Conservation (phyloP, 2,797 vertebrate species). For the Melanogrammus aeglefinus region DNA sequence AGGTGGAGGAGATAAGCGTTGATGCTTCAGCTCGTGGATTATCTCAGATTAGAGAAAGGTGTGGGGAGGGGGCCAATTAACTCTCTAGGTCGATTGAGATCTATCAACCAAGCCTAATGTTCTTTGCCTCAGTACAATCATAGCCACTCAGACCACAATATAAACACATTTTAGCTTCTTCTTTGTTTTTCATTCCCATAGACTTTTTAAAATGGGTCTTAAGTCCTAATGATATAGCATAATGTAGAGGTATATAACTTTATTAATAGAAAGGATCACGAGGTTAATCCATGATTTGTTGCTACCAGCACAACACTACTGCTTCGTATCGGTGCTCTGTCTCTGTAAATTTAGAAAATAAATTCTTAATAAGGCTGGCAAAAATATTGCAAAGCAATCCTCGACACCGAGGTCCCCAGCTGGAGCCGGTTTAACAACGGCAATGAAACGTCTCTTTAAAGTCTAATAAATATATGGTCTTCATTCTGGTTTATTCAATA, state of each 20-base stretch:
- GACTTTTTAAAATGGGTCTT: not conserved
- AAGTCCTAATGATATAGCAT: not conserved
- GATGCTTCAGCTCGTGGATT: not conserved
- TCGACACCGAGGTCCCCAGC: not conserved
- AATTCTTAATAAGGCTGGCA: not conserved
- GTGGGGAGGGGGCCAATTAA: no score
- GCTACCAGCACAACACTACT: not conserved
- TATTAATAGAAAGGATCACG: not conserved
- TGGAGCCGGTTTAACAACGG: not conserved
- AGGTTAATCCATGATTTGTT: not conserved
- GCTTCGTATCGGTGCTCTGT: not conserved
- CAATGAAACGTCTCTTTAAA: constrained; percentile 1
- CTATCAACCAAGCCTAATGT: not conserved
- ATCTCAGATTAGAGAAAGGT: not conserved
- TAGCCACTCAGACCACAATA: not conserved
- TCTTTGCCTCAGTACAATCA: not conserved
- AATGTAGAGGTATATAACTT: not conserved
- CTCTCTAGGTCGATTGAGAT: not conserved
- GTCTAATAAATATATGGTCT: not conserved
- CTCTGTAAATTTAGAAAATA: not conserved
- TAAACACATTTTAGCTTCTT: not conserved
- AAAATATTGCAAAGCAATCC: not conserved
- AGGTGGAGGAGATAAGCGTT: not conserved
- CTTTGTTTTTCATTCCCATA: not conserved
- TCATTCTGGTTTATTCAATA: not conserved